Base-by-base conservation (phyloP, 2,797 vertebrate genomes). In the Dendrocincla fuliginosa region DNA sequence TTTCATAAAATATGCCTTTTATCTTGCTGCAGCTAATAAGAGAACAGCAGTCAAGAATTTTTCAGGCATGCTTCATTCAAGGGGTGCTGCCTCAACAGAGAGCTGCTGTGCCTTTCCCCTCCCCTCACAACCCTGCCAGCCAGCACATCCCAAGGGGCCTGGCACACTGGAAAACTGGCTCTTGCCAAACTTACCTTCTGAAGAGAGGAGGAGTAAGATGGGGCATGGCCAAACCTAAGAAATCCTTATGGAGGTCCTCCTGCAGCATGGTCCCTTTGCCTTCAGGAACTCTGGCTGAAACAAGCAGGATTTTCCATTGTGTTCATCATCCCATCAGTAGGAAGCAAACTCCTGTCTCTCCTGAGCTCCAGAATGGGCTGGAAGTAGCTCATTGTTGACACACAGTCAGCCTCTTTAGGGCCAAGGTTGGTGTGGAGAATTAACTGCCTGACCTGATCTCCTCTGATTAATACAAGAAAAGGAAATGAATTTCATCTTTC, bases 21-120 rank as follows among this genome's bases (percentile, higher is more conserved):
- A 86, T 89, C 89, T 93, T 33, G 8, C 89, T 93, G 84, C 65
- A 93, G 84, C 69, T 69, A 84, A n/a, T 25, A 90, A 60, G 64
- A 77, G n/a, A 22, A 69, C 61, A 56, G 61, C 30, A 63, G 84
- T 71, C 70, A 87, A 68, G 73, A 75, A 78, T 80, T 88, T 91
- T 78, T 85, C 70, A 78, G 65, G 73, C 73, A 57, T 30, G 42
- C 69, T 78, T 70, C 89, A 55, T 92, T 65, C 68, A 85, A 88
- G 69, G 47, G 82, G 33, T 68, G 27, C 71, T 95, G 89, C 53
- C 84, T 81, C 64, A 64, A 56, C 64, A 86, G 30, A 23, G 49
- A 93, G 25, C 69, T 86, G 50, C 85, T 53, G 25, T 63, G 42
- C 55, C 73, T 65, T 71, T 85, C 75, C 44, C 67, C 71, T 92